A percentile compares a stretch with the other conserved stretches of the same genome.
phyloP scores from a whole-genome alignment of 2,888 invertebrate species.

The Metacarcinus magister region DNA sequence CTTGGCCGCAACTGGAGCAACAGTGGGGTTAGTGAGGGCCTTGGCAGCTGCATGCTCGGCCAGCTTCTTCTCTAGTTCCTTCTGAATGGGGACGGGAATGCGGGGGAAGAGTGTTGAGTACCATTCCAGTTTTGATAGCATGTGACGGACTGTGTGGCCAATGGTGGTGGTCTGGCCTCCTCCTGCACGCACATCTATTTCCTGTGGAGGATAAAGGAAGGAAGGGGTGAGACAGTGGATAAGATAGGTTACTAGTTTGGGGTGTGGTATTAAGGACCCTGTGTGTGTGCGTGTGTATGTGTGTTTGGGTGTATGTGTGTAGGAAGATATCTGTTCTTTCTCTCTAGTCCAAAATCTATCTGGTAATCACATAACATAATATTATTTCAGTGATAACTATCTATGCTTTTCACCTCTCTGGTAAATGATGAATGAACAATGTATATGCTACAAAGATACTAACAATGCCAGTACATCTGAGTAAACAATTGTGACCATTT shows the following conservation, averaged over 20 bases:
- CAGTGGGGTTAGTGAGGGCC: constrained; percentile 22
- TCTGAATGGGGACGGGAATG: constrained; percentile 97
- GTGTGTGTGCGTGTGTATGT: background rate
- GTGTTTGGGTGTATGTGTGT: background rate
- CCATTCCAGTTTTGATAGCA: constrained; percentile 98
- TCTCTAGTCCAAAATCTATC: background rate
- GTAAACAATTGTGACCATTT: background rate
- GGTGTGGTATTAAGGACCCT: background rate
- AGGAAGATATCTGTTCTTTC: background rate
- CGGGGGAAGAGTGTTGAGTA: constrained; percentile 99
- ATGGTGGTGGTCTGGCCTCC: constrained; percentile 97
- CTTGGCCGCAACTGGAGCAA: constrained; percentile 52
- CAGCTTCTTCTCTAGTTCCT: constrained; percentile 83
- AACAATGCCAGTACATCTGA: constrained; percentile 4
- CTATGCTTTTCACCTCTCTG: constrained; percentile 9
- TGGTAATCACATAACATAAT: background rate
- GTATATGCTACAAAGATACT: background rate
- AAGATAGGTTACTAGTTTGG: background rate
- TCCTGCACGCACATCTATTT: constrained; percentile 98
- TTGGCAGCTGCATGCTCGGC: constrained; percentile 70
- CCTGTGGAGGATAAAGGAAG: constrained; percentile 86
- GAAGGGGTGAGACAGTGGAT: background rate
- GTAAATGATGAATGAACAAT: background rate
- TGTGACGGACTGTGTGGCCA: constrained; percentile 95
- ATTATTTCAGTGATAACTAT: background rate